Conservation (phyloP, 2,113 vertebrate species). For the Agapornis roseicollis region DNA sequence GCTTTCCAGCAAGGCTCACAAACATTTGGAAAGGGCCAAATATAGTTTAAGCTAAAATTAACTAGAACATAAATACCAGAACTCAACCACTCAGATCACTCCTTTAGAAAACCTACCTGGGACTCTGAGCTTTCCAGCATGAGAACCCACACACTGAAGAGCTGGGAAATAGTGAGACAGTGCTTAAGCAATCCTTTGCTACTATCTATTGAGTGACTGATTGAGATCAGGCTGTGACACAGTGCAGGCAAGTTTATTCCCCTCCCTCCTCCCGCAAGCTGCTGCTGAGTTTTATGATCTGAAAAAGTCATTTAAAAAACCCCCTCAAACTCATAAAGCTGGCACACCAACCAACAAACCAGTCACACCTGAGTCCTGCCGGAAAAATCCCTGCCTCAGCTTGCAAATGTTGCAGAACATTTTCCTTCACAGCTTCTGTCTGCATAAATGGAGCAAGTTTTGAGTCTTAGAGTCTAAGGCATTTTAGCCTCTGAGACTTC, state of each 20-base stretch:
- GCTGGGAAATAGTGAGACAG: background rate
- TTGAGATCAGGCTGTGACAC: background rate
- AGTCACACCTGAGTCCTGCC: constrained; percentile 32
- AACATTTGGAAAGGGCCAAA: constrained; percentile 12
- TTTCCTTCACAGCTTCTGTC: constrained; percentile 31
- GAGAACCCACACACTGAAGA: background rate
- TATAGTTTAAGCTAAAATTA: constrained; percentile 16
- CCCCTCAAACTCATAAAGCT: background rate
- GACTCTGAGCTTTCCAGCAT: background rate
- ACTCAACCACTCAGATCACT: background rate
- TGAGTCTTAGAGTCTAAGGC: background rate
- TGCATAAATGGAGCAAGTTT: background rate
- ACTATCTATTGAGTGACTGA: background rate
- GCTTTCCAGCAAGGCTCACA: background rate
- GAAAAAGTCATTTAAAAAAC: background rate
- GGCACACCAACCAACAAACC: background rate
- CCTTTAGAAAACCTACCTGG: background rate
- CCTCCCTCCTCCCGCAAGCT: background rate
- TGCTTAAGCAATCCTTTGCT: background rate
- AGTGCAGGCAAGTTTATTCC: background rate
- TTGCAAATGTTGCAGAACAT: constrained; percentile 34
- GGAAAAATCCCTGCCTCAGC: constrained; percentile 8
- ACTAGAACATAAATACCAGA: background rate
- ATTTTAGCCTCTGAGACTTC: constrained; percentile 9
- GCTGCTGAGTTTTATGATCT: constrained; percentile 3